Percentiles rank a stretch among this genome's conserved stretches.
phyloP scores from a whole-genome alignment of 2,113 vertebrate species.

The Varanus salvator region DNA sequence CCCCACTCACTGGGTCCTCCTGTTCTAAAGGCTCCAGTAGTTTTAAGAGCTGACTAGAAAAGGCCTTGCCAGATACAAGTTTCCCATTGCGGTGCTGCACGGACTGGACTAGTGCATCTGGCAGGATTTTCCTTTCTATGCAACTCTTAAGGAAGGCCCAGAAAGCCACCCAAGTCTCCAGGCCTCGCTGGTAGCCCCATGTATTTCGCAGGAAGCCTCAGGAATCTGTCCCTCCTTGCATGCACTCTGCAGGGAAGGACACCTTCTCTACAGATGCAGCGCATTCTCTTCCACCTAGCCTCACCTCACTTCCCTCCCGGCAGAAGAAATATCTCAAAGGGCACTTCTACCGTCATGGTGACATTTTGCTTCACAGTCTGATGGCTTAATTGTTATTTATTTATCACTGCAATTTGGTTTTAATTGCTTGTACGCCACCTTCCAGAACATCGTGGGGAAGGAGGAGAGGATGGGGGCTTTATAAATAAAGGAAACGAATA shows the following conservation, averaged over 20 bases:
- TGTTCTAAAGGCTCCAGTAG: background rate
- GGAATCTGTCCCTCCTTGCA: background rate
- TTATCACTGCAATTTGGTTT: slow-evolving; percentile 56
- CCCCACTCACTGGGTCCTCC: too few relatives aligned
- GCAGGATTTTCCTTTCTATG: background rate
- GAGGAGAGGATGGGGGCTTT: background rate
- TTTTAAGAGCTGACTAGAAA: background rate
- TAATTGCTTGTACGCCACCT: slow-evolving; percentile 61
- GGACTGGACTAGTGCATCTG: background rate
- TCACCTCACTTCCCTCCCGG: background rate
- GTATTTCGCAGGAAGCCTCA: background rate
- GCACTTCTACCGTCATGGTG: background rate
- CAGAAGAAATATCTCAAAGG: background rate
- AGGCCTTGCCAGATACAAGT: background rate
- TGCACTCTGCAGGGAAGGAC: too few relatives aligned
- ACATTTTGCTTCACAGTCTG: background rate
- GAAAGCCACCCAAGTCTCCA: background rate
- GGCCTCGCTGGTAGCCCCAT: background rate
- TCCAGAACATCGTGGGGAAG: background rate
- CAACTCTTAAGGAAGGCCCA: background rate
- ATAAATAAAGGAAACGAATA: slow-evolving; percentile 42
- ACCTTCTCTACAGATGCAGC: background rate
- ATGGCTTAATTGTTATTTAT: slow-evolving; percentile 60
- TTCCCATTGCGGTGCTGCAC: background rate
- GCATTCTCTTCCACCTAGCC: too few relatives aligned